Evolutionary conservation across 1,140 invertebrate species (phyloP).

Genomic region (Trichogramma pretiosum): DNA sequence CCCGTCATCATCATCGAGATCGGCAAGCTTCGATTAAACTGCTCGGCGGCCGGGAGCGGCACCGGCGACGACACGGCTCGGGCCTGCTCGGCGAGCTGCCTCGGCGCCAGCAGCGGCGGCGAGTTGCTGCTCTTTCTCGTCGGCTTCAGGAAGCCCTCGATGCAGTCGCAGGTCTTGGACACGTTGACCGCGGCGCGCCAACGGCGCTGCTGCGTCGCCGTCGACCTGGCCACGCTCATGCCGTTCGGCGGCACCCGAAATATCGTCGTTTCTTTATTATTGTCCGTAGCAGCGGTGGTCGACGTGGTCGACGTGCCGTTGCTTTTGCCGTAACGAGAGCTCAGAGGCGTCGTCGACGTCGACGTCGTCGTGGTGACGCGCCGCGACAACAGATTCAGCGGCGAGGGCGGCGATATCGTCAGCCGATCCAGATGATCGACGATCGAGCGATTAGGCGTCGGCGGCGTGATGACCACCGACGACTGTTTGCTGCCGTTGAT

Average conservation of each 20-base stretch:
- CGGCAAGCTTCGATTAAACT: too few relatives aligned
- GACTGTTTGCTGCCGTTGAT: background rate
- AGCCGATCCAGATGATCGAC: constrained; percentile 3
- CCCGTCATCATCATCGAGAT: too few relatives aligned
- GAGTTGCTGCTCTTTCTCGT: constrained; percentile 19
- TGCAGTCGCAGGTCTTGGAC: constrained; percentile 41
- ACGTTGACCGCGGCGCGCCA: constrained; percentile 40
- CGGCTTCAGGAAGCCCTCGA: constrained; percentile 37
- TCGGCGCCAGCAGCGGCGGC: constrained; percentile 37
- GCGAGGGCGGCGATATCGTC: constrained; percentile 15
- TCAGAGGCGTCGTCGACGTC: background rate
- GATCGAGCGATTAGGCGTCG: background rate
- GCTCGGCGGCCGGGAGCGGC: constrained; percentile 43
- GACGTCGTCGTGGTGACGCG: constrained; percentile 2
- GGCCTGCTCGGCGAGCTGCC: constrained; percentile 37
- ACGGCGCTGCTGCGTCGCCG: constrained; percentile 27
- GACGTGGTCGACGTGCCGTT: background rate
- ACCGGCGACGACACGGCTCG: constrained; percentile 48
- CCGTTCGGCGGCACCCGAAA: constrained; percentile 34
- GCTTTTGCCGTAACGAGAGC: background rate
- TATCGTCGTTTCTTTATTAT: constrained; percentile 6
- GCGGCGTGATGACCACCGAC: too few relatives aligned
- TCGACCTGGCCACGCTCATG: constrained; percentile 25
- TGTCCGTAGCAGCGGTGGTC: background rate
- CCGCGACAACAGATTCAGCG: constrained; percentile 2